Evolutionary conservation across 2,888 invertebrate genomes (phyloP).

Genomic region (Neoitamus cyanurus): DNA sequence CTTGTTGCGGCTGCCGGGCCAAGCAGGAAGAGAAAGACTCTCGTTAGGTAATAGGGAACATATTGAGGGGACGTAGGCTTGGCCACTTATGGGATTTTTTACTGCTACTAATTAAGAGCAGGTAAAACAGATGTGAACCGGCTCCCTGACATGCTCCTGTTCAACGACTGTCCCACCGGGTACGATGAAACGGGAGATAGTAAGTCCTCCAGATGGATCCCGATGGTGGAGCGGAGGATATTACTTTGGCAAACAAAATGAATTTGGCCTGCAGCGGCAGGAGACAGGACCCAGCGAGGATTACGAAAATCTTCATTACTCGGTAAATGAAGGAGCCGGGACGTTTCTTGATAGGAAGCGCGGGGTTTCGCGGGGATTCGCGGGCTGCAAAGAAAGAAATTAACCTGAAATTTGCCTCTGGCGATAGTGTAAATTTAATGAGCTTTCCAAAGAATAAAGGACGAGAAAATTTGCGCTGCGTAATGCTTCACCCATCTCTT

Average conservation of each 20-base stretch:
- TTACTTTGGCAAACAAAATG: background rate
- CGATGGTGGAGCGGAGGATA: background rate
- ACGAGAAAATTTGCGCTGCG: background rate
- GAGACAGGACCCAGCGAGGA: background rate
- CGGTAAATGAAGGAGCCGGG: background rate
- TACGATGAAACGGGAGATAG: background rate
- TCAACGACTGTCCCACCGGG: background rate
- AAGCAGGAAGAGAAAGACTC: background rate
- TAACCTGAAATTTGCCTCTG: constrained; percentile 9
- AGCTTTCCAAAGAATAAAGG: constrained; percentile 3
- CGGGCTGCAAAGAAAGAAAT: background rate
- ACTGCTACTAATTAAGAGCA: background rate
- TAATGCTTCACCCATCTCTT: background rate
- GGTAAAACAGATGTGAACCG: background rate
- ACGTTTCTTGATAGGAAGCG: background rate
- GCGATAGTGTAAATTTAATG: constrained; percentile 24
- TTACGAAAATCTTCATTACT: constrained; percentile 9
- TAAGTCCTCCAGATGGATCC: background rate
- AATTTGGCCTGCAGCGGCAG: background rate
- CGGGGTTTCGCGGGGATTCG: background rate
- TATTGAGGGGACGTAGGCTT: background rate
- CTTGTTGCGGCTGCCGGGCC: constrained; percentile 18
- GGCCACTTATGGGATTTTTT: background rate
- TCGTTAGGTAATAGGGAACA: background rate
- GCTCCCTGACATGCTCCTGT: background rate